Evolutionary conservation across 2,797 vertebrate species (phyloP).

Genomic region (Huso huso): DNA sequence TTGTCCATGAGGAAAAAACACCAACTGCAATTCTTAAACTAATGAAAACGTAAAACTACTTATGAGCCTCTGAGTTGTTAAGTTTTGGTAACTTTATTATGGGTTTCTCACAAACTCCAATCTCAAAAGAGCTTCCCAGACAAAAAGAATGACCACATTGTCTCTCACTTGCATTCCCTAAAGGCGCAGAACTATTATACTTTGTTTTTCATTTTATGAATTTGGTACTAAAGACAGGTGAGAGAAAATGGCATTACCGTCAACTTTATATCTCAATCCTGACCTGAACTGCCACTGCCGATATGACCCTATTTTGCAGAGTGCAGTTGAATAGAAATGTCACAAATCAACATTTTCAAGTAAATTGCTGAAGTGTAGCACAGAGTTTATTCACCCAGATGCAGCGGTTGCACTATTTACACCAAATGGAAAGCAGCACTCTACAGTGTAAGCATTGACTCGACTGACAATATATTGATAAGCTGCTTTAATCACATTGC

Average conservation of each 20-base stretch:
- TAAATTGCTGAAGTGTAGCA: constrained; percentile 61
- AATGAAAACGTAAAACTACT: no score
- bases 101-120: no score
- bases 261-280: neutral
- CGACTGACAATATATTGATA: constrained; percentile 70
- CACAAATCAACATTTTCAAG: constrained; percentile 63
- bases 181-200: no score
- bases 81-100: neutral
- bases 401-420: constrained; percentile 51
- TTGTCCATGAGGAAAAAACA: no score
- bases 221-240: no score
- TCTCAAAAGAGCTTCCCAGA: no score
- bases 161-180: no score
- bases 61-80: no score
- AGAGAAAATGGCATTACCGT: neutral
- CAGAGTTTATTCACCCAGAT: constrained; percentile 4
- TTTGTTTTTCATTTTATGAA: no score
- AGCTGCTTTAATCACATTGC: constrained; percentile 61
- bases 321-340: constrained; percentile 36
- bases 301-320: constrained; percentile 15
- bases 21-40: no score
- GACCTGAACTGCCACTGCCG: no score
- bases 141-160: no score
- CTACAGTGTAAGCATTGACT: constrained; percentile 52
- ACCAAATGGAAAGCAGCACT: constrained; percentile 57